Base-by-base conservation (phyloP, 1,140 invertebrate genomes). In the Aricia agestis region DNA sequence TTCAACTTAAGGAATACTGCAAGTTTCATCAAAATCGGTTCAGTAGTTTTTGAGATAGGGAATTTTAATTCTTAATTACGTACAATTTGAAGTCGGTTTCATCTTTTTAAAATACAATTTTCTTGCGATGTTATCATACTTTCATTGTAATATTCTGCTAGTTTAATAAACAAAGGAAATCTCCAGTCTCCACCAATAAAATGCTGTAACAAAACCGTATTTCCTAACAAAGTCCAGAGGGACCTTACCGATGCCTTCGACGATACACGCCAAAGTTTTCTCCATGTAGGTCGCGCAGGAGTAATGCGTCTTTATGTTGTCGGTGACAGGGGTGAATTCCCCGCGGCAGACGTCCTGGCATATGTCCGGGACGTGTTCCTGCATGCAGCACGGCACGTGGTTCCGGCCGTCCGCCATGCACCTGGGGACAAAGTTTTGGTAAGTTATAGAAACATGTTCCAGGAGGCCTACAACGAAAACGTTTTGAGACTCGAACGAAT, bases 261-360 rank as follows among this genome's bases (percentile, higher is more conserved):
- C 93, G 70, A 97, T 96, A 82, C 96, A 97, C 70, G 96, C 95
- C 7, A 97, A 87, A 0, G 96, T 97, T 75, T 95, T 94, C 78
- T 96, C 94, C n/a, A 96, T 97, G 76, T 96, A 96, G 2, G 95
- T 93, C 0, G 96, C 94, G 82, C 96, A 97, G 1, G 95, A 96
- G 81, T 96, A 96, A 76, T 97, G 96, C 2, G 96, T 96, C 85
- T 96, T 95, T 18, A 97, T 95, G 72, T 95, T 95, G 83, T 96
- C 95, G 0, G 96, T 96, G n/a, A 96, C 95, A 0, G 95, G 93
- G 0, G 95, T 96, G 84, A 96, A 97, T 78, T 97, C 95, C 42
- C 96, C 96, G n/a, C 95, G 88, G 81, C 96, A 97, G 67, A 97
- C 95, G 77, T 97, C 96, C 81, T 96, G 96, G 83, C 96, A 97